Base-by-base conservation (phyloP, 2,113 vertebrate genomes). In the Atrichornis clamosus region DNA sequence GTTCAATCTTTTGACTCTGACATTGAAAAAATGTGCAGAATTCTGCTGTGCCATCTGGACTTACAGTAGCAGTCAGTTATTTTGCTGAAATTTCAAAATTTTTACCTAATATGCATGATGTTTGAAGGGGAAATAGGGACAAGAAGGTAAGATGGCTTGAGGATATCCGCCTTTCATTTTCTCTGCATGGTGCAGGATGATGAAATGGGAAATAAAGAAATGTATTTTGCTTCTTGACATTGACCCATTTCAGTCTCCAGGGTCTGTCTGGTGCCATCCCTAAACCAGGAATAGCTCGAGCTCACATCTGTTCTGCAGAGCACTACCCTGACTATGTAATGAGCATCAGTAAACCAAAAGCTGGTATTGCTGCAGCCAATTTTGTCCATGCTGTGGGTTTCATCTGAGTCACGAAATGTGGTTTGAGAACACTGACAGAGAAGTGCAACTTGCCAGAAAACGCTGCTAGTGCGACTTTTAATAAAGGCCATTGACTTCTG, bases 371-470 rank as follows among this genome's bases (percentile, higher is more conserved):
- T 63, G 65, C 21, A 80, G 47, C 42, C 26, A 77, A 3, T 65
- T 93, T 32, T 92, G 41, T 42, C 76, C 9, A 3, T 23, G 16
- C 63, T 24, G 50, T 49, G 49, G 50, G 55, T 47, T 88, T 63
- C 47, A 30, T 60, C 59, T 73, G 73, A 76, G 33, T 79, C 52
- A 21, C 11, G 56, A 6, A 30, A 28, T 30, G 39, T 47, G 14
- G 30, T 92, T 89, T 77, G 35, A 50, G 67, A 84, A 56, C 80
- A 84, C 6, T 41, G 55, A 47, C 63, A 77, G 88, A 77, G 50
- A 69, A 92, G 28, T 37, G 30, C 30, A 79, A 69, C 76, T 90
- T 73, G 69, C 73, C 69, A 86, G 73, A 87, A 86, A 52, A 13
- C 0, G 0, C 19, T 4, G 4, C 15, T 39, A 67, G 15, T 33